phyloP scores from a whole-genome alignment of 2,888 invertebrate genomes.

The Leptinotarsa peninsularis region DNA sequence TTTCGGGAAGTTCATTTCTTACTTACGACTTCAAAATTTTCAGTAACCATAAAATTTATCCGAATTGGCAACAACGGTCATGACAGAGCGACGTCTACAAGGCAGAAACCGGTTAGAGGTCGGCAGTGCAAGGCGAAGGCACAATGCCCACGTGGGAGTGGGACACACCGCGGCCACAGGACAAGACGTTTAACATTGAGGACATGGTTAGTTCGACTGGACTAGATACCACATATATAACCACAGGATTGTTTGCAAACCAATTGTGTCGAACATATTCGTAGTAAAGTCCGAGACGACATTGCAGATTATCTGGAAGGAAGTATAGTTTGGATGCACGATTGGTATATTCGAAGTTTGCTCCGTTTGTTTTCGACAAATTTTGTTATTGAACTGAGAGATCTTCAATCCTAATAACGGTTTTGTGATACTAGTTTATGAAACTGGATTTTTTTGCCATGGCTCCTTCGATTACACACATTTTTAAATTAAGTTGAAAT shows the following conservation, averaged over 20 bases:
- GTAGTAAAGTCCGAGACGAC: neutral
- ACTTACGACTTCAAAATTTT: neutral
- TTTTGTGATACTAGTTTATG: too few relatives aligned
- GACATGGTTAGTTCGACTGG: constrained; percentile 33
- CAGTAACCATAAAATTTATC: neutral
- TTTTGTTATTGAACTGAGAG: too few relatives aligned
- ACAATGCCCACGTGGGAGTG: constrained; percentile 49
- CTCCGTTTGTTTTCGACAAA: too few relatives aligned
- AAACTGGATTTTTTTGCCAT: too few relatives aligned
- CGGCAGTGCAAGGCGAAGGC: constrained; percentile 52
- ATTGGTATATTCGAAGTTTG: too few relatives aligned
- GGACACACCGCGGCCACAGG: constrained; percentile 36
- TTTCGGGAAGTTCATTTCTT: neutral
- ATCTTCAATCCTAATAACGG: too few relatives aligned
- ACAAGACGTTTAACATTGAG: constrained; percentile 30
- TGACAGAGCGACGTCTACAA: constrained; percentile 48
- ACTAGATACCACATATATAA: constrained; percentile 8
- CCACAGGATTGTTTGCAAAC: neutral
- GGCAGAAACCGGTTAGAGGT: constrained; percentile 58
- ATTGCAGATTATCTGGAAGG: constrained; percentile 4
- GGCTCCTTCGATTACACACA: too few relatives aligned
- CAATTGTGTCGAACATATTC: neutral
- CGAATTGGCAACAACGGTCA: constrained; percentile 2
- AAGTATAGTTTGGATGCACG: neutral
- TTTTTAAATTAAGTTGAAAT: too few relatives aligned